A percentile compares a stretch with the other conserved stretches of the same genome.
phyloP scores from a whole-genome alignment of 2,888 invertebrate species.

The Polymixis flavicincta region DNA sequence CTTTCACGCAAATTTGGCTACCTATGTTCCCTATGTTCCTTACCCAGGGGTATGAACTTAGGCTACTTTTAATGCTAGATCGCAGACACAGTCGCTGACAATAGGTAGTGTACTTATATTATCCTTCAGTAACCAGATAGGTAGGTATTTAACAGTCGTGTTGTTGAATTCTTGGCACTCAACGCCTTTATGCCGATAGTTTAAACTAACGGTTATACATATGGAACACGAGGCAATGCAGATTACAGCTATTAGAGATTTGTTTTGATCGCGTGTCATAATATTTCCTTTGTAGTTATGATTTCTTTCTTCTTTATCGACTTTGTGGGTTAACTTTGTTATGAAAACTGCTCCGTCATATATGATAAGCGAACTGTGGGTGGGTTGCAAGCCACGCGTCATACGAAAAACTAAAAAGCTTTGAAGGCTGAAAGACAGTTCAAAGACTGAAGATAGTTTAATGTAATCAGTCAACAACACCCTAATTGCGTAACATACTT shows the following conservation, averaged over 20 bases:
- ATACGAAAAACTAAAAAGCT: not conserved
- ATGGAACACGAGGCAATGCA: constrained; percentile 42
- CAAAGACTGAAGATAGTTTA: not conserved
- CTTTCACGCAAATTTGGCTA: no score
- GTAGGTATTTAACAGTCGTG: constrained; percentile 37
- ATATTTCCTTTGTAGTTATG: constrained; percentile 37
- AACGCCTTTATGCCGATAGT: constrained; percentile 42
- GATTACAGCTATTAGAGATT: constrained; percentile 27
- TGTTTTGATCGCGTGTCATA: constrained; percentile 52
- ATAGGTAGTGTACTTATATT: constrained; percentile 16
- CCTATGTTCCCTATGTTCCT: no score
- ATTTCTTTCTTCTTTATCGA: constrained; percentile 29
- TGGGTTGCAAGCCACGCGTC: not conserved
- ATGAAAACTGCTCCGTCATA: constrained; percentile 12
- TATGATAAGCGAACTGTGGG: constrained; percentile 21
- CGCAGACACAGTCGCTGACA: no score
- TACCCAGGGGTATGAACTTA: no score
- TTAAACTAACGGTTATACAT: constrained; percentile 38
- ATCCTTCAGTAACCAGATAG: constrained; percentile 34
- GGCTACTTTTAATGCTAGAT: no score
- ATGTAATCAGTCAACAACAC: not conserved
- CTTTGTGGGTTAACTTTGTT: constrained; percentile 15
- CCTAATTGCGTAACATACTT: no score
- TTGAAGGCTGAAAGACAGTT: not conserved
- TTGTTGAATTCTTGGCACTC: constrained; percentile 60